A percentile compares a stretch with the other conserved stretches of the same genome.
phyloP scores from a whole-genome alignment of 2,888 invertebrate genomes.

The Lutraria lutraria region DNA sequence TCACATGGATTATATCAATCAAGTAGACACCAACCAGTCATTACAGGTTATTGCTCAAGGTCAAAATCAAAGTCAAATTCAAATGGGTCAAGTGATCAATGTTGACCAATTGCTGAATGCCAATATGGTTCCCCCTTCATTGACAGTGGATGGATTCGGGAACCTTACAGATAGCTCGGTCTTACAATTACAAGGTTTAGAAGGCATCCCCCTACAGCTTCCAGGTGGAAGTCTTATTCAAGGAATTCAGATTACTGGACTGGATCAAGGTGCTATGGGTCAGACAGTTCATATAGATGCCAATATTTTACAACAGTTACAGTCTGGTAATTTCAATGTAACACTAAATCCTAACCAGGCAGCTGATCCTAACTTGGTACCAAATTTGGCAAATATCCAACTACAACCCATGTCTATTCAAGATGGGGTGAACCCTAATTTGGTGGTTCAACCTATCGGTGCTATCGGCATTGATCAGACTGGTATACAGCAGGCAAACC shows the following conservation, averaged over 20 bases:
- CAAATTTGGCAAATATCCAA: slow-evolving; percentile 74
- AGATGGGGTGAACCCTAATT: slow-evolving; percentile 81
- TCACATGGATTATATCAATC: slow-evolving; percentile 61
- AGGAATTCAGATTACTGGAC: slow-evolving; percentile 86
- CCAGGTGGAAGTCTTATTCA: slow-evolving; percentile 82
- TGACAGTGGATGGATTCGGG: slow-evolving; percentile 76
- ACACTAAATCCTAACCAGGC: slow-evolving; percentile 83
- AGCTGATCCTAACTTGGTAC: slow-evolving; percentile 77
- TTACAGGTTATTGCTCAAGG: slow-evolving; percentile 55
- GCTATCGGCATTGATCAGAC: slow-evolving; percentile 65
- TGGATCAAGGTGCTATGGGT: slow-evolving; percentile 85
- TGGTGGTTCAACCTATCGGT: slow-evolving; percentile 83
- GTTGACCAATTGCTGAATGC: slow-evolving; percentile 77
- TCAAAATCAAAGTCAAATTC: slow-evolving; percentile 59
- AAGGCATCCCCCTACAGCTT: slow-evolving; percentile 86
- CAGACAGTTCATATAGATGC: slow-evolving; percentile 88
- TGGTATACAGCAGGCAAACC: slow-evolving; percentile 54
- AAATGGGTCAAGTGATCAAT: slow-evolving; percentile 75
- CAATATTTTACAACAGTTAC: slow-evolving; percentile 87
- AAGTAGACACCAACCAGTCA: slow-evolving; percentile 57
- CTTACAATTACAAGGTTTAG: slow-evolving; percentile 79
- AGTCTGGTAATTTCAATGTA: slow-evolving; percentile 86
- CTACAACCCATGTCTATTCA: slow-evolving; percentile 74
- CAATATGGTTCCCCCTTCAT: slow-evolving; percentile 80
- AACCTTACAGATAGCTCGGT: slow-evolving; percentile 75